Percentiles rank a stretch among this genome's conserved stretches.
Evolutionary conservation across 2,888 invertebrate genomes (phyloP).

Genomic region (Mesorhabditis spiculigera): DNA sequence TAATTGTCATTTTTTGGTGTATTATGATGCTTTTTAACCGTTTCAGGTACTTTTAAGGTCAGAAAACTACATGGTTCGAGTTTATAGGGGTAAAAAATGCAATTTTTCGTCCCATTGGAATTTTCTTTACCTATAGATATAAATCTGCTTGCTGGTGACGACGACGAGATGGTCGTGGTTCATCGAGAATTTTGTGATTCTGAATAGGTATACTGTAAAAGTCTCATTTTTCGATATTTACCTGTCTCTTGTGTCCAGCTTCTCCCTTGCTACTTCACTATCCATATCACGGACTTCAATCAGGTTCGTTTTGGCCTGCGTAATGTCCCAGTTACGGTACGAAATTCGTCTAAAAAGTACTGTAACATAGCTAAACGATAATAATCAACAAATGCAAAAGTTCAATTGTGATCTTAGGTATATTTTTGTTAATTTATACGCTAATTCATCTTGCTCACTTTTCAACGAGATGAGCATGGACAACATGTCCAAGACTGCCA

Average conservation of each 20-base stretch:
- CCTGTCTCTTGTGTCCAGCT: conserved; percentile 75
- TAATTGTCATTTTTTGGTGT: too few species aligned
- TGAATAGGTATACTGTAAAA: background rate
- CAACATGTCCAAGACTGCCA: conserved; percentile 84
- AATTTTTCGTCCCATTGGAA: background rate
- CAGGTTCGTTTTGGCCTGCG: conserved; percentile 56
- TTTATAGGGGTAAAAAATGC: background rate
- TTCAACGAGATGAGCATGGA: conserved; percentile 86
- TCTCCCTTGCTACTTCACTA: conserved; percentile 75
- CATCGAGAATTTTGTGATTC: conserved; percentile 32
- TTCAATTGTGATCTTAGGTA: too few species aligned
- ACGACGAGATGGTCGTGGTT: conserved; percentile 79
- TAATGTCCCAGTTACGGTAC: conserved; percentile 78
- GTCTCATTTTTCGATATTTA: background rate
- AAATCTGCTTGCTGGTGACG: conserved; percentile 86
- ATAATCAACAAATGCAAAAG: too few species aligned
- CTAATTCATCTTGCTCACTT: conserved; percentile 65
- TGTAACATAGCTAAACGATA: background rate
- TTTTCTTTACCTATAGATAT: conserved; percentile 71
- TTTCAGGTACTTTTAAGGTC: background rate
- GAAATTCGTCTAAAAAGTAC: conserved; percentile 72
- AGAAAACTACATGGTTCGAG: background rate
- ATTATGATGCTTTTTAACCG: background rate
- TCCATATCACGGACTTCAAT: conserved; percentile 64
- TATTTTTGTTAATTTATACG: too few species aligned